A percentile compares a stretch with the other conserved stretches of the same genome.
Conservation (phyloP, 1,140 invertebrate genomes). For the Pseudomyrmex concolor region DNA sequence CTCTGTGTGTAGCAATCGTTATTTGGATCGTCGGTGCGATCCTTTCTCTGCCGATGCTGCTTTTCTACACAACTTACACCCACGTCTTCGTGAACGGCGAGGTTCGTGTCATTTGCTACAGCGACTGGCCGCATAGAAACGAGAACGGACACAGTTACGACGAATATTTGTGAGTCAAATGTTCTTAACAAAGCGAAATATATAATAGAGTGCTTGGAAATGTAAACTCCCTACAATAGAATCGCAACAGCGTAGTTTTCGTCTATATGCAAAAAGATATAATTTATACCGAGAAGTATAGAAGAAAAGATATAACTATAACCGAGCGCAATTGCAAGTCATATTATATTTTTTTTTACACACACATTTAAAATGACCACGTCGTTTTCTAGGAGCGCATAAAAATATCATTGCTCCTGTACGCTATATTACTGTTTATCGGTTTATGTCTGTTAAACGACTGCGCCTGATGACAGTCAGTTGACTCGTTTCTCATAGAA, state of each 20-base stretch:
- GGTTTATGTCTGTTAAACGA: slow-evolving; percentile 22
- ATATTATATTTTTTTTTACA: neutral
- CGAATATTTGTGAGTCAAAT: slow-evolving; percentile 92
- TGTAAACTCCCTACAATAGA: too few species aligned
- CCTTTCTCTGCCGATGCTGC: slow-evolving; percentile 92
- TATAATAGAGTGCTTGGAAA: neutral
- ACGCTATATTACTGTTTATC: neutral
- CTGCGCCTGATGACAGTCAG: neutral
- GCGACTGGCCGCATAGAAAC: slow-evolving; percentile 92
- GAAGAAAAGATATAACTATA: neutral
- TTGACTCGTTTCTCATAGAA: neutral
- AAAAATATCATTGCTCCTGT: neutral
- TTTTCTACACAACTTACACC: slow-evolving; percentile 91
- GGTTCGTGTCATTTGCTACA: slow-evolving; percentile 90
- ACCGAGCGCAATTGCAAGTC: neutral
- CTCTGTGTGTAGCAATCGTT: slow-evolving; percentile 91
- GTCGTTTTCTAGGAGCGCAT: too few species aligned
- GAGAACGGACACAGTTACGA: slow-evolving; percentile 88
- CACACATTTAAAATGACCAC: too few species aligned
- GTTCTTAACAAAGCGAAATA: slow-evolving; percentile 48
- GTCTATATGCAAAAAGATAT: too few species aligned
- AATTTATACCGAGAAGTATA: too few species aligned
- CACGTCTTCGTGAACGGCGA: slow-evolving; percentile 87
- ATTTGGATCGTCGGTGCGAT: slow-evolving; percentile 93
- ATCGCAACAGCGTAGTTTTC: too few species aligned